A percentile compares a stretch with the other conserved stretches of the same genome.
phyloP scores from a whole-genome alignment of 2,113 vertebrate species.

The Prietella phreatophila region DNA sequence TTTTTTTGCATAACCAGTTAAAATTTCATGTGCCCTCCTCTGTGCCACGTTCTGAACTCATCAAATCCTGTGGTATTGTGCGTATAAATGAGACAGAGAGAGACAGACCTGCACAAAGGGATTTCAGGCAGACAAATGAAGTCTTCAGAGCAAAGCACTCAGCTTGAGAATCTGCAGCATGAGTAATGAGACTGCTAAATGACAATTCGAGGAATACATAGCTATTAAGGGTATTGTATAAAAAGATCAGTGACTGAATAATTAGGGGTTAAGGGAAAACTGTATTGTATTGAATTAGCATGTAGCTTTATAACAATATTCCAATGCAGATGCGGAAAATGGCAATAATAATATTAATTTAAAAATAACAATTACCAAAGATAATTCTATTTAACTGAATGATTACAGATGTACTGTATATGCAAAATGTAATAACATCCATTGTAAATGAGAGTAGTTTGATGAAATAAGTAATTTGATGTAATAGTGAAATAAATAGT shows the following conservation, averaged over 20 bases:
- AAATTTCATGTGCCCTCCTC: conserved; percentile 28
- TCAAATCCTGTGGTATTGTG: not conserved
- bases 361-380: not conserved
- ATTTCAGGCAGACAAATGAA: conserved; percentile 32
- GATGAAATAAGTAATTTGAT: not conserved
- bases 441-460: conserved; percentile 6
- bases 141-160: conserved; percentile 23
- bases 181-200: conserved; percentile 17
- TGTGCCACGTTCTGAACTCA: conserved; percentile 1
- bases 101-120: conserved; percentile 21
- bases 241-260: conserved; percentile 4
- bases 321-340: not conserved
- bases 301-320: not conserved
- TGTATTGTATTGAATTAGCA: not conserved
- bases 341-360: not conserved
- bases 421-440: not conserved
- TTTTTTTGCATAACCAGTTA: conserved; percentile 36
- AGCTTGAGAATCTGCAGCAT: not conserved
- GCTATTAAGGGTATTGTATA: not conserved
- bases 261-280: not conserved
- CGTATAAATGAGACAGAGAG: not conserved
- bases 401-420: not conserved
- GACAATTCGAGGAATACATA: not conserved
- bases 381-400: not conserved
- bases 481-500: not conserved